A percentile compares a stretch with the other conserved stretches of the same genome.
phyloP scores from a whole-genome alignment of 2,113 vertebrate species.

The Chaetops frenatus region DNA sequence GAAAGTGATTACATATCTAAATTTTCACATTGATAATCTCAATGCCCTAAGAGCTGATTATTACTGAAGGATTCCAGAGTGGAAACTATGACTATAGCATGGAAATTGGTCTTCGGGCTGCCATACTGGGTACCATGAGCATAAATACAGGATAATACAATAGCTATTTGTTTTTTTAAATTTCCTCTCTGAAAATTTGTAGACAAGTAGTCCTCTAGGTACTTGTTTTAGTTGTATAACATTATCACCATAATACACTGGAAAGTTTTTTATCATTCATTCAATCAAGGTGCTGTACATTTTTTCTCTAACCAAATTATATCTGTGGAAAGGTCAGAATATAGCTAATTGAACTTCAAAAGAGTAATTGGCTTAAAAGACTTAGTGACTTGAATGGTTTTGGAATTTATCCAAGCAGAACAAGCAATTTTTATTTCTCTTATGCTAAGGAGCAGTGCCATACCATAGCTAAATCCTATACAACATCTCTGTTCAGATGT shows the following conservation, averaged over 20 bases:
- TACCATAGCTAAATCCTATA: not conserved
- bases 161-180: not conserved
- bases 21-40: not conserved
- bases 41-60: not conserved
- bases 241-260: not conserved
- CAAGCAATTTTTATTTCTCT: not conserved
- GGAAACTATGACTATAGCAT: not conserved
- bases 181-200: not conserved
- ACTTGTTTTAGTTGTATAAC: not conserved
- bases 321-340: not conserved
- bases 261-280: not conserved
- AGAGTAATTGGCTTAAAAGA: not conserved
- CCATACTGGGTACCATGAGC: not conserved
- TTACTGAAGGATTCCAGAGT: not conserved
- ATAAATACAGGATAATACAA: not conserved
- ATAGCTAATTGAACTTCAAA: not conserved
- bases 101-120: not conserved
- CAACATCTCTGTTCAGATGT: not conserved
- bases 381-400: not conserved
- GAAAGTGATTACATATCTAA: not conserved
- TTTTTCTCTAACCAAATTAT: not conserved
- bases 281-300: not conserved
- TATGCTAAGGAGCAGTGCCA: not conserved
- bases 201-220: not conserved
- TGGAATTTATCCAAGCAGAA: not conserved